Evolutionary conservation across 2,113 vertebrate genomes (phyloP).

Genomic region (Proteles cristata): DNA sequence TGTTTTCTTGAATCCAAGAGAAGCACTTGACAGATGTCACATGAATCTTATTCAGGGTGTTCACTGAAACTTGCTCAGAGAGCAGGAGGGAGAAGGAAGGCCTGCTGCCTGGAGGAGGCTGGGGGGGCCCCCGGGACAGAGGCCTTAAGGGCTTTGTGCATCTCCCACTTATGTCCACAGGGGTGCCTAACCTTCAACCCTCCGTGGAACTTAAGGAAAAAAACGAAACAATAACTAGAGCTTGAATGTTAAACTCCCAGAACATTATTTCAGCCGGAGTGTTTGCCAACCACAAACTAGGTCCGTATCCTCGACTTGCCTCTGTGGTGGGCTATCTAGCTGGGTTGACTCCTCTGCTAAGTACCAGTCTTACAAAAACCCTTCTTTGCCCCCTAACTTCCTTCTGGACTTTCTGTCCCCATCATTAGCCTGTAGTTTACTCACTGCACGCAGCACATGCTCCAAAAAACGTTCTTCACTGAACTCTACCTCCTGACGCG

Average conservation of each 20-base stretch:
- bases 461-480: neutral
- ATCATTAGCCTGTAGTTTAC: neutral
- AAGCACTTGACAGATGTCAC: slow-evolving; percentile 50
- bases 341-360: neutral
- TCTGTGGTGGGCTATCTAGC: neutral
- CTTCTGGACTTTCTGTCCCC: slow-evolving; percentile 9
- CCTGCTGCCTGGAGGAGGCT: neutral
- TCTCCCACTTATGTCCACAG: neutral
- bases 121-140: neutral
- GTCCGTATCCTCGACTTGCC: neutral
- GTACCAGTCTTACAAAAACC: neutral
- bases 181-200: neutral
- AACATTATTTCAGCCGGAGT: slow-evolving; percentile 25
- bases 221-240: neutral
- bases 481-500: neutral
- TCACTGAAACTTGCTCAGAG: neutral
- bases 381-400: neutral
- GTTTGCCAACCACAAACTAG: slow-evolving; percentile 32
- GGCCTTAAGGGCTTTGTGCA: too few species aligned
- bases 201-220: neutral
- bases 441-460: neutral
- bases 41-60: slow-evolving; percentile 1
- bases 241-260: slow-evolving; percentile 22
- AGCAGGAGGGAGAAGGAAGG: neutral
- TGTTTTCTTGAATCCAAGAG: slow-evolving; percentile 65